phyloP scores from a whole-genome alignment of 2,113 vertebrate genomes.

The Pedetes capensis region DNA sequence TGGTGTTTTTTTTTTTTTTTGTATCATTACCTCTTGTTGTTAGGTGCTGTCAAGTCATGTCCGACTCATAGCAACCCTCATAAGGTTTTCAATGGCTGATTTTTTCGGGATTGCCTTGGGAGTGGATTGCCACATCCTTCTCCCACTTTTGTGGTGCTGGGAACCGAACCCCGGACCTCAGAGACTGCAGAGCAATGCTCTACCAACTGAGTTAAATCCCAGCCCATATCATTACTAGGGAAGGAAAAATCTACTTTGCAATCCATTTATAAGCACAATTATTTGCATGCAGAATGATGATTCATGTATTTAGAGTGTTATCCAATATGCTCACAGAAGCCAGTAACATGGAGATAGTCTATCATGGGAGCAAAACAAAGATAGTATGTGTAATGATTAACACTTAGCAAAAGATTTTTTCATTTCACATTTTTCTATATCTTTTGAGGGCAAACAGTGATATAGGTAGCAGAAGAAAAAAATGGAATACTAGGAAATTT shows the following conservation, averaged over 20 bases:
- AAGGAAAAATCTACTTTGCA: constrained; percentile 2
- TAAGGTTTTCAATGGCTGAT: no score
- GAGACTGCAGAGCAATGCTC: no score
- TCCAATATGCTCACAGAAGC: background rate
- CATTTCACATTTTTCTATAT: background rate
- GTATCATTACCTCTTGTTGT: background rate
- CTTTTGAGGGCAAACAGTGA: background rate
- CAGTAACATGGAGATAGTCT: background rate
- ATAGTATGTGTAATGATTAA: background rate
- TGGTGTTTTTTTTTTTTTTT: no score
- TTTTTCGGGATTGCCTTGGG: no score
- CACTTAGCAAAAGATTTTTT: background rate
- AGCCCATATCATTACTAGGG: no score
- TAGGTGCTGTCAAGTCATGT: no score
- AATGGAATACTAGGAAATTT: background rate
- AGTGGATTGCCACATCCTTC: no score
- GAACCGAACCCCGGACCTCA: no score
- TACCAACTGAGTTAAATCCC: no score
- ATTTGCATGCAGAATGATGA: background rate
- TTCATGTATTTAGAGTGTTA: background rate
- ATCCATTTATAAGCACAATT: constrained; percentile 19
- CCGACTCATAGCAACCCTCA: no score
- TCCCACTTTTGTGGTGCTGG: no score
- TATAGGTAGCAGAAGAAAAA: background rate
- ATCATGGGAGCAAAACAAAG: background rate